A percentile compares a stretch with the other conserved stretches of the same genome.
Conservation (phyloP, 1,140 invertebrate genomes). For the Dreissena rostriformis region DNA sequence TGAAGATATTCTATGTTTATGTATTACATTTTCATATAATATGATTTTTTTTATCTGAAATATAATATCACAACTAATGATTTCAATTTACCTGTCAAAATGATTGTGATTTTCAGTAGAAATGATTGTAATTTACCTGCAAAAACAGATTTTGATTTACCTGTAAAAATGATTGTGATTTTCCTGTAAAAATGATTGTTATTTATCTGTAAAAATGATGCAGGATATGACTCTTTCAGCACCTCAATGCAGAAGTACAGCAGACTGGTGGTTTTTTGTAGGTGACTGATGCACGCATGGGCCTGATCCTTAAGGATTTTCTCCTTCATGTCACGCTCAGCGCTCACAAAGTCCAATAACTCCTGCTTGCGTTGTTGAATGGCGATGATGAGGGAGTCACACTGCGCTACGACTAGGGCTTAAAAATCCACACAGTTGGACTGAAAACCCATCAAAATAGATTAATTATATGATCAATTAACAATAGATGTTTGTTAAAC, state of each 20-base stretch:
- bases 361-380: slow-evolving; percentile 92
- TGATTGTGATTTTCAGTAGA: too few relatives aligned
- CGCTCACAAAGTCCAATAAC: slow-evolving; percentile 90
- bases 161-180: too few relatives aligned
- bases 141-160: too few relatives aligned
- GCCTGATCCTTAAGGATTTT: slow-evolving; percentile 87
- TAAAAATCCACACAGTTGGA: slow-evolving; percentile 93
- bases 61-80: too few relatives aligned
- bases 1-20: too few relatives aligned
- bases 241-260: slow-evolving; percentile 99
- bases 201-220: slow-evolving; percentile 94
- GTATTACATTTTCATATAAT: too few relatives aligned
- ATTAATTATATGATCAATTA: too few relatives aligned
- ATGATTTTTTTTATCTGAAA: too few relatives aligned
- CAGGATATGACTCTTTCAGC: slow-evolving; percentile 97
- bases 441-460: slow-evolving; percentile 82
- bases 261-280: slow-evolving; percentile 96
- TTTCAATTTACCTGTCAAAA: too few relatives aligned
- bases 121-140: too few relatives aligned
- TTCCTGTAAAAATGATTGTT: background rate
- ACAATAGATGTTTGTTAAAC: too few relatives aligned
- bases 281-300: slow-evolving; percentile 89
- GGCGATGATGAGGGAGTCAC: slow-evolving; percentile 92
- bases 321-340: slow-evolving; percentile 91
- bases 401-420: slow-evolving; percentile 90